Base-by-base conservation (phyloP, 2,888 invertebrate species). In the Orchesellides sinensis region DNA sequence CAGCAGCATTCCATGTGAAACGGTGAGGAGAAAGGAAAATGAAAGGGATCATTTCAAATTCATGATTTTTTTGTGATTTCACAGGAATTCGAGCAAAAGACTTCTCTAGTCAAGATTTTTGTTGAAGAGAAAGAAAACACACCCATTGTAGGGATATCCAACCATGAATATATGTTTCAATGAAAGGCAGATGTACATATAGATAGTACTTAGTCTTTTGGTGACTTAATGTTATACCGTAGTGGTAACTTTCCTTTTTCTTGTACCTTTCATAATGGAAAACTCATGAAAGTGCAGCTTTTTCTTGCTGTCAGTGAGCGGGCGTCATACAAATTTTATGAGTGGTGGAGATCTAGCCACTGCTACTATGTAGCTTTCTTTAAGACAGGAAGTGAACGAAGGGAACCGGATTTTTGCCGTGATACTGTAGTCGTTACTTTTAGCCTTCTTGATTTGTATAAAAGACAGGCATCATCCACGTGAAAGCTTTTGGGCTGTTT, bases 281-380 rank as follows among this genome's bases (percentile, higher is more conserved):
- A 47, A 49, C 68, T 69, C 69, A 63, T 69, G 69, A 69, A 78
- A 78, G 69, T 61, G 61, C 45, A 68, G 56, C 40, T 52, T 59
- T 69, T 78, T 69, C 61, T 25, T 25, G 78, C 78, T 69, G 78
- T 78, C 78, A 69, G 78, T 69, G 61, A 78, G 78, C 78, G 69
- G 69, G 69, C 78, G 69, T 78, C 78, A 69, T 78, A 78, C 78
- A 78, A 78, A 78, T 78, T 78, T 78, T 78, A 78, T 78, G 78
- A 78, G 78, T 63, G 52, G 61, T 69, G 25, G 61, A 69, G 25
- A 45, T 61, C 35, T 32, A 56, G 27, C 35, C 32, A 3, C 21
- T 32, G n/a, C 32, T 29, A n/a, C 49, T n/a, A 49, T n/a, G n/a
- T 49, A 52, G 49, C 32, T 14, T 68, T 40, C 59, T 68, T 45